Percentiles rank a stretch among this genome's conserved stretches.
Conservation (phyloP, 2,797 vertebrate species). For the Pteronotus mesoamericanus region DNA sequence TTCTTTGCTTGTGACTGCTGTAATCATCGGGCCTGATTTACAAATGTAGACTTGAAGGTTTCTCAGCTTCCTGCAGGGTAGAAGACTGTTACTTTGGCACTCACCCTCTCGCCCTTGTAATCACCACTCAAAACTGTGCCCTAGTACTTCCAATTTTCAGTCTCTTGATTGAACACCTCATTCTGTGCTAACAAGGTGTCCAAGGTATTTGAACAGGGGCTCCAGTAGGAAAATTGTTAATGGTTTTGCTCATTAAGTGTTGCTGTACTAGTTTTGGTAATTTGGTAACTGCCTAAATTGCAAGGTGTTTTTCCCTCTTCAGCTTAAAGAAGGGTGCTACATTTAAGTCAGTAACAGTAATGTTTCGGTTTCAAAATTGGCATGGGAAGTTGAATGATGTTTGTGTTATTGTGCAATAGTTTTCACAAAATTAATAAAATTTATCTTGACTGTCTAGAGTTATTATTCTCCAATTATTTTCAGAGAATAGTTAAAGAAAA, state of each 20-base stretch:
- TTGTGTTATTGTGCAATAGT: background rate
- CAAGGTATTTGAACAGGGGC: conserved; percentile 92
- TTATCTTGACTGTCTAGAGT: conserved; percentile 48
- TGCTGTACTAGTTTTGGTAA: conserved; percentile 87
- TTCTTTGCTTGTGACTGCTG: conserved; percentile 92
- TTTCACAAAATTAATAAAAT: conserved; percentile 25
- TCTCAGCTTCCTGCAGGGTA: conserved; percentile 98
- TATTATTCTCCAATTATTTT: conserved; percentile 58
- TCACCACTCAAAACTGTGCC: conserved; percentile 97
- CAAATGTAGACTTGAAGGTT: conserved; percentile 99
- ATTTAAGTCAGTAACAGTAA: conserved; percentile 73
- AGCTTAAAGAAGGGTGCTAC: conserved; percentile 75
- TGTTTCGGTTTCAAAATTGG: conserved; percentile 54
- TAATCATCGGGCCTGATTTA: conserved; percentile 99
- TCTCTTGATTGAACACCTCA: conserved; percentile 99
- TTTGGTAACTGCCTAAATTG: conserved; percentile 84
- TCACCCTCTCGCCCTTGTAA: conserved; percentile 95
- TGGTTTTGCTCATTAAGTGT: conserved; percentile 95
- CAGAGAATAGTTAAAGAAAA: conserved; percentile 57
- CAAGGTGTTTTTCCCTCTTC: conserved; percentile 81
- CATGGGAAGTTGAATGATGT: conserved; percentile 8
- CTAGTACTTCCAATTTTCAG: conserved; percentile 92
- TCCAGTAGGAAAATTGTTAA: conserved; percentile 90
- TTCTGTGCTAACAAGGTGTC: conserved; percentile 98
- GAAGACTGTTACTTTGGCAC: conserved; percentile 95